Base-by-base conservation (phyloP, 2,888 invertebrate genomes). In the Lobophora halterata region DNA sequence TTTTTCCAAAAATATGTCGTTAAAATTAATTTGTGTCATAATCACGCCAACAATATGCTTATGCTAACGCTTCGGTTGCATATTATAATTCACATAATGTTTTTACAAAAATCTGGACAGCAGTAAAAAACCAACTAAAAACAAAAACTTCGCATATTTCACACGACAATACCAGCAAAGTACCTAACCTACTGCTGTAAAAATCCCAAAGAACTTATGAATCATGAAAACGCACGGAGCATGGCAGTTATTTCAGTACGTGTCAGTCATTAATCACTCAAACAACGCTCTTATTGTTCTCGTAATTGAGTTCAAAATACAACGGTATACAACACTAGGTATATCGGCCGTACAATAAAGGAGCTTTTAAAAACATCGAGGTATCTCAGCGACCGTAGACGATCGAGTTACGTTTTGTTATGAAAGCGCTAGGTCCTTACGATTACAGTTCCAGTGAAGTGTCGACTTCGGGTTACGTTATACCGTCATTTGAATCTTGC, bases 401-500 rank as follows among this genome's bases (percentile, higher is more conserved):
- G 76, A 60, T 87, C 86, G 70, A 58, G 79, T 86, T 86, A 80
- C 86, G 72, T 64, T 63, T 72, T 86, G 86, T 86, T 86, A 82
- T 85, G 80, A 85, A 85, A 82, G 82, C 82, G 68, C 79, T 73
- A 73, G 74, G 75, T 74, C 67, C 76, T 67, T 77, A 83, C 75
- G 78, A 74, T 77, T 79, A 79, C 79, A 74, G 73, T 86, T 85
- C 82, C 81, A 69, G 71, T 79, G 85, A 86, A 86, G 79, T 77
- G 79, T 78, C 72, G 79, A 81, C 85, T 79, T 87, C 87, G 70
- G 73, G 80, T 87, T 86, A 81, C 86, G 76, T 79, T 74, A 83
- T 81, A 75, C 71, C 76, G 86, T 81, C 87, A 87, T 81, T 85
- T 74, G 87, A 87, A 86, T 85, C 85, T 85, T 70, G 74, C 68